Conservation (phyloP, 2,113 vertebrate genomes). For the Ictalurus punctatus region DNA sequence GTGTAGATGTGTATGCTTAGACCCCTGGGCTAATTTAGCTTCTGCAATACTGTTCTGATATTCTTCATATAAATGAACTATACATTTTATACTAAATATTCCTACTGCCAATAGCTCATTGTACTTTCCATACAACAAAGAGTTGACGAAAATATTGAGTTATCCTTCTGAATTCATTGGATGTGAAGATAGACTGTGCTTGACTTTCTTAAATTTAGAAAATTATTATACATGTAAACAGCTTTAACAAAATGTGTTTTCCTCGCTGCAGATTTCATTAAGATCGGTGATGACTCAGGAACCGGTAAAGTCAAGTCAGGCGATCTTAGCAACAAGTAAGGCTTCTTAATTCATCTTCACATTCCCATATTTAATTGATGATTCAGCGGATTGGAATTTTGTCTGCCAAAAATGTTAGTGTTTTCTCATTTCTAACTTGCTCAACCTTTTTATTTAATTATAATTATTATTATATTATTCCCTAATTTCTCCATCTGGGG, state of each 20-base stretch:
- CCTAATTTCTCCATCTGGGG: too few relatives aligned
- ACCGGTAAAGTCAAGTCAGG: conserved; percentile 75
- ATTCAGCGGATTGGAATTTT: neutral
- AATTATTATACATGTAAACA: neutral
- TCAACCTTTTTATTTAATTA: too few relatives aligned
- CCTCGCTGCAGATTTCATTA: conserved; percentile 87
- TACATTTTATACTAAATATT: neutral
- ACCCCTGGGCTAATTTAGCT: neutral
- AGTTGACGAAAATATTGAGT: neutral
- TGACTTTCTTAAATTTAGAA: neutral
- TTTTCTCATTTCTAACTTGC: neutral
- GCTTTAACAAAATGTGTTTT: neutral
- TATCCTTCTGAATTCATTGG: neutral
- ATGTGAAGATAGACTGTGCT: neutral
- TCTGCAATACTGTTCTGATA: neutral
- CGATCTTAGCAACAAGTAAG: conserved; percentile 65
- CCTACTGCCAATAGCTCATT: neutral
- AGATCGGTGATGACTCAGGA: conserved; percentile 86
- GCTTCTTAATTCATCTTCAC: neutral
- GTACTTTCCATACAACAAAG: neutral
- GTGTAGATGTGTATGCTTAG: neutral
- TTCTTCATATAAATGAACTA: neutral
- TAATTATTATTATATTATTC: too few relatives aligned
- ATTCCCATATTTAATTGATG: neutral
- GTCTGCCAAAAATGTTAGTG: neutral